Evolutionary conservation across 2,888 invertebrate genomes (phyloP).

Genomic region (Dolomedes plantarius): DNA sequence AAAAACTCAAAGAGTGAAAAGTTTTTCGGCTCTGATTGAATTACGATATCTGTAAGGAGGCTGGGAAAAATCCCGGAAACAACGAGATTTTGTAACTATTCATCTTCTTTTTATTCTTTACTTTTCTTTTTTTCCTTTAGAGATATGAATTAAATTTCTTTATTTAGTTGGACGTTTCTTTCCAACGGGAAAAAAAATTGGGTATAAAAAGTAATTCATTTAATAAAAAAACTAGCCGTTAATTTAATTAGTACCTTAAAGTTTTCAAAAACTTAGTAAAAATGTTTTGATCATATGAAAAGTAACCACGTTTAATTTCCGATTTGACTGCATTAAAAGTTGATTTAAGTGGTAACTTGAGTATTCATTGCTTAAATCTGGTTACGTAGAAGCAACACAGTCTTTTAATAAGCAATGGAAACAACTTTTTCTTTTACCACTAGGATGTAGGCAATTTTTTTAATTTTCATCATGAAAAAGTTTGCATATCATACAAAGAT

Average conservation of each 20-base stretch:
- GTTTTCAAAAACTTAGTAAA: too few relatives aligned
- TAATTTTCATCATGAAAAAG: too few relatives aligned
- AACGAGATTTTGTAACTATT: slow-evolving; percentile 44
- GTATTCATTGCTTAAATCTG: too few relatives aligned
- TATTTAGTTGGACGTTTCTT: neutral
- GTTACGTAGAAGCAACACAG: too few relatives aligned
- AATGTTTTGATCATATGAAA: too few relatives aligned
- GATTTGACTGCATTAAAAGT: too few relatives aligned
- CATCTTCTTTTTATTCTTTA: slow-evolving; percentile 14
- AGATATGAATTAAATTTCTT: slow-evolving; percentile 8
- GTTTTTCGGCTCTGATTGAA: slow-evolving; percentile 59
- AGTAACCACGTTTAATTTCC: too few relatives aligned
- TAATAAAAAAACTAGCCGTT: neutral
- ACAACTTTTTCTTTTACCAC: too few relatives aligned
- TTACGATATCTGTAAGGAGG: slow-evolving; percentile 45
- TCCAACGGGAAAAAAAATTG: neutral
- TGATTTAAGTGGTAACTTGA: too few relatives aligned
- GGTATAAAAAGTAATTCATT: neutral
- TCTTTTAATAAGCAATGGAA: too few relatives aligned
- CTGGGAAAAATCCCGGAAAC: slow-evolving; percentile 28
- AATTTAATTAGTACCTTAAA: neutral
- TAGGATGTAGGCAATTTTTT: too few relatives aligned
- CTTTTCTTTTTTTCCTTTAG: neutral
- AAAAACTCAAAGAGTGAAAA: slow-evolving; percentile 42
- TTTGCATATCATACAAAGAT: too few relatives aligned